Evolutionary conservation across 2,113 vertebrate species (phyloP).

Genomic region (Salminus brasiliensis): DNA sequence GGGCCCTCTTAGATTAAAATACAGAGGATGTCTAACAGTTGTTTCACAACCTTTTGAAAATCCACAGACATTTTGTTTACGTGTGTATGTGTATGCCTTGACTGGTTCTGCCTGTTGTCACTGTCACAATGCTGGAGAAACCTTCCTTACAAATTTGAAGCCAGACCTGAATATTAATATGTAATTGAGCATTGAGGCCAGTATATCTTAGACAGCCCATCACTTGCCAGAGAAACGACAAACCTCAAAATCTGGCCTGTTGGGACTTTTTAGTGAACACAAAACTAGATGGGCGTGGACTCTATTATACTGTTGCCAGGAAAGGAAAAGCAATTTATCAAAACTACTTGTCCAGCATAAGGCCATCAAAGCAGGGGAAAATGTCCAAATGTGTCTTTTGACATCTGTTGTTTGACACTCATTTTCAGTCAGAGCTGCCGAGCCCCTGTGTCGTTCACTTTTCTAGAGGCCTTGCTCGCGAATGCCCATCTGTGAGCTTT

Average conservation of each 20-base stretch:
- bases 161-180: background rate
- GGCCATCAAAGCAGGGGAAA: background rate
- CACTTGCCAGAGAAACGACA: background rate
- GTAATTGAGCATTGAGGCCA: background rate
- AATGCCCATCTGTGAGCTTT: slow-evolving; percentile 56
- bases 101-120: background rate
- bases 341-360: background rate
- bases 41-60: too few relatives aligned
- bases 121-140: background rate
- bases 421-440: slow-evolving; percentile 10
- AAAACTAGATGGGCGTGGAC: background rate
- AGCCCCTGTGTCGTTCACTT: slow-evolving; percentile 40
- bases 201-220: background rate
- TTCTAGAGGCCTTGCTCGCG: slow-evolving; percentile 50
- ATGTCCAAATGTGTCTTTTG: slow-evolving; percentile 19
- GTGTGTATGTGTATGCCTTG: background rate
- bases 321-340: slow-evolving; percentile 5
- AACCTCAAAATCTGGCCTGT: slow-evolving; percentile 12
- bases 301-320: background rate
- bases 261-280: background rate
- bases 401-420: slow-evolving; percentile 32
- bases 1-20: too few relatives aligned
- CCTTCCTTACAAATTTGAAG: background rate
- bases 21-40: too few relatives aligned
- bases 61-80: too few relatives aligned